These are phyloP conservation scores for Deroptyus accipitrinus DNA, from an alignment of 2,113 vertebrate genomes.

Conservation along the genomic window DNA sequence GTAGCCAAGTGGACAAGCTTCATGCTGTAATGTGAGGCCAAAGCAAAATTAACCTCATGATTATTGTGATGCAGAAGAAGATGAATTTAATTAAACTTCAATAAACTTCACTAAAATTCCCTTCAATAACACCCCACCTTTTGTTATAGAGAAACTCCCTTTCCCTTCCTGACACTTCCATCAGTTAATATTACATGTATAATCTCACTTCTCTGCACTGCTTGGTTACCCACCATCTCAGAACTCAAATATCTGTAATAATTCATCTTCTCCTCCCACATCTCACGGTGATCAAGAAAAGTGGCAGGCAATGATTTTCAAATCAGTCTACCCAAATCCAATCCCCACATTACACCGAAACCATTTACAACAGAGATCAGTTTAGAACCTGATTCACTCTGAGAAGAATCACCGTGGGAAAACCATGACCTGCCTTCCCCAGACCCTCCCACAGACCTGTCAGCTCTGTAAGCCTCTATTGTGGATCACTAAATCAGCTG, in stretches of 20 bases:
- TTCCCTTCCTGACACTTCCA: background rate
- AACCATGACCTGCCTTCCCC: background rate
- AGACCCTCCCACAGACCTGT: background rate
- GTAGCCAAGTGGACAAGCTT: background rate
- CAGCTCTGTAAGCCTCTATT: background rate
- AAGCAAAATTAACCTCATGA: background rate
- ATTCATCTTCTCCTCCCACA: background rate
- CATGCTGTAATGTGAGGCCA: background rate
- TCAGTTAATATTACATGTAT: background rate
- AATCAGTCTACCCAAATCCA: background rate
- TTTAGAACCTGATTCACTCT: background rate
- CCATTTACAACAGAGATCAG: background rate
- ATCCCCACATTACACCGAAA: background rate
- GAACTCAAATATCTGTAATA: background rate
- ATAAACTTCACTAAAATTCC: background rate
- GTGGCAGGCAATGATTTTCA: background rate
- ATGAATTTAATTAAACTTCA: background rate
- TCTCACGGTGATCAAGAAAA: background rate
- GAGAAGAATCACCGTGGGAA: background rate
- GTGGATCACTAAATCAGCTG: background rate
- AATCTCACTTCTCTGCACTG: background rate
- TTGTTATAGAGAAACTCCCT: background rate
- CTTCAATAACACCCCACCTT: background rate
- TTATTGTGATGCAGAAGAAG: background rate
- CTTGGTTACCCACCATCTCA: background rate